Percentiles rank a stretch among this genome's conserved stretches.
Evolutionary conservation across 2,113 vertebrate genomes (phyloP).

Genomic region (Plecturocebus donacophilus): DNA sequence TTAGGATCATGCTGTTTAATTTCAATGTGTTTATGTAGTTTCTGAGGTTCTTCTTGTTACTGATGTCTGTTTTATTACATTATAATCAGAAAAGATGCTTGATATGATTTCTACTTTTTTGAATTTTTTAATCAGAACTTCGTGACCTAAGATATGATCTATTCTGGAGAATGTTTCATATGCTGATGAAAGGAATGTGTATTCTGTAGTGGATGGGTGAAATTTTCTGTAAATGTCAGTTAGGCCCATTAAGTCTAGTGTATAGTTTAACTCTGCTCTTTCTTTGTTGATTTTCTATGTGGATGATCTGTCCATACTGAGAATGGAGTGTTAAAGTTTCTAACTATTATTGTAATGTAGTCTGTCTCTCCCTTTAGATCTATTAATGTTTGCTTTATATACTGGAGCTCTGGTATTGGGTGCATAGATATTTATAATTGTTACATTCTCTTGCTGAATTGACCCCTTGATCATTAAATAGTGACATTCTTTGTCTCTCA

Average conservation of each 20-base stretch:
- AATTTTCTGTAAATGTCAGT: not conserved
- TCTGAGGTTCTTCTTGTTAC: not conserved
- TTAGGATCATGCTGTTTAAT: not conserved
- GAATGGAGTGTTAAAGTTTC: not conserved
- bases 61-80: not conserved
- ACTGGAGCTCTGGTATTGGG: not conserved
- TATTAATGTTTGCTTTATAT: not conserved
- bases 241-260: not conserved
- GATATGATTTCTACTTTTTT: not conserved
- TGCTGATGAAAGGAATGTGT: not conserved
- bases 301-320: not conserved
- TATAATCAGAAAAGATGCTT: not conserved
- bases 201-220: not conserved
- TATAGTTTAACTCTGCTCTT: not conserved
- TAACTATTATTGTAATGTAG: not conserved
- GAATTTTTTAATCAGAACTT: not conserved
- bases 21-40: not conserved
- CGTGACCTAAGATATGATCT: not conserved
- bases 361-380: not conserved
- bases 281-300: not conserved
- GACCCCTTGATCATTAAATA: not conserved
- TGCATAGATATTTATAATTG: not conserved
- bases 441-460: not conserved
- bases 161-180: not conserved
- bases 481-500: not conserved